Percentiles rank a stretch among this genome's conserved stretches.
Conservation (phyloP, 2,888 invertebrate species). For the Aphidius colemani region DNA sequence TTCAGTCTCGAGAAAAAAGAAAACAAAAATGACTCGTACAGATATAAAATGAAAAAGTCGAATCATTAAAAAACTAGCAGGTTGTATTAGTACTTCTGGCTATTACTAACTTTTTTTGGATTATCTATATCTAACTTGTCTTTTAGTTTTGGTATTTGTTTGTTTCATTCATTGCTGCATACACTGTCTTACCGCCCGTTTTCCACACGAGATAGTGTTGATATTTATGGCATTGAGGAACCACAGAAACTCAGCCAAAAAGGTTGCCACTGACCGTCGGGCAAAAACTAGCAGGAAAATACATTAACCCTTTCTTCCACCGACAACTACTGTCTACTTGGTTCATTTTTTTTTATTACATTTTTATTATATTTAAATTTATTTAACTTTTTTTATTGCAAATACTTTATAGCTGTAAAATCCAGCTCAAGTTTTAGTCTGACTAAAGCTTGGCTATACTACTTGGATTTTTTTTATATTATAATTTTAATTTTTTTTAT, state of each 20-base stretch:
- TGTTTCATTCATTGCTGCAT: constrained; percentile 23
- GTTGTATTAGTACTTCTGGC: constrained; percentile 22
- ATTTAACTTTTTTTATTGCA: not conserved
- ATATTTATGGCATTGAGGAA: constrained; percentile 44
- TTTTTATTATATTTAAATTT: constrained; percentile 5
- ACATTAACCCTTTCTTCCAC: constrained; percentile 43
- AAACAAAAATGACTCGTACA: not conserved
- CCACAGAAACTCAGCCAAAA: constrained; percentile 26
- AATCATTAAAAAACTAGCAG: constrained; percentile 27
- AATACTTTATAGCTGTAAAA: not conserved
- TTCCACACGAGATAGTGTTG: constrained; percentile 38
- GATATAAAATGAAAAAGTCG: not conserved
- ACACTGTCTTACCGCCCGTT: constrained; percentile 8
- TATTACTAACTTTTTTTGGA: constrained; percentile 29
- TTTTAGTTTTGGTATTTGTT: constrained; percentile 6
- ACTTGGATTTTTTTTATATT: too few species aligned
- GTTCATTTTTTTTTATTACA: constrained; percentile 14
- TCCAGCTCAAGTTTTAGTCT: not conserved
- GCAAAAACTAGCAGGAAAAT: constrained; percentile 44
- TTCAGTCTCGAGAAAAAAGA: constrained; percentile 30
- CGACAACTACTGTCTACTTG: constrained; percentile 27
- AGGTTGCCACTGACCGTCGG: constrained; percentile 39
- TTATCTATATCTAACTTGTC: not conserved
- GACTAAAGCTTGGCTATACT: too few species aligned
- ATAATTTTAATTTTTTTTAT: too few species aligned